Percentiles rank a stretch among this genome's conserved stretches.
These are phyloP conservation scores for Champsocephalus gunnari DNA, from an alignment of 2,797 vertebrate species.

Conservation along the genomic window DNA sequence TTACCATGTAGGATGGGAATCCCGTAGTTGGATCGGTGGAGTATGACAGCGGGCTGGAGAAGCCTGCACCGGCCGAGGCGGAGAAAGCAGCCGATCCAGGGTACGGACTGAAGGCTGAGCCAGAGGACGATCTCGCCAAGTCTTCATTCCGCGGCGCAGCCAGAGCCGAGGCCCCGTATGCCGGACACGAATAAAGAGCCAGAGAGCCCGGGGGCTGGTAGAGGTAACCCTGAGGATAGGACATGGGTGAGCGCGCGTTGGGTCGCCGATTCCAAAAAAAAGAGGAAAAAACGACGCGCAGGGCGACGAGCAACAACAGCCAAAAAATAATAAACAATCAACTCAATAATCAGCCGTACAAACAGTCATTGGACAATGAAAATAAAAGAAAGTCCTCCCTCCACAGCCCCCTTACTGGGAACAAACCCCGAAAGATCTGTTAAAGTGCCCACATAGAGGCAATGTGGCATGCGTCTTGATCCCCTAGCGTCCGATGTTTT, in stretches of 20 bases:
- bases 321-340: slow-evolving; percentile 76
- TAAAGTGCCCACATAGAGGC: slow-evolving; percentile 88
- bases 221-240: slow-evolving; percentile 99
- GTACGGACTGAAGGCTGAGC: slow-evolving; percentile 95
- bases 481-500: slow-evolving; percentile 93
- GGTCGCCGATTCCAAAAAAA: slow-evolving; percentile 78
- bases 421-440: slow-evolving; percentile 82
- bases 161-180: slow-evolving; percentile 94
- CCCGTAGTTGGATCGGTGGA: slow-evolving; percentile 92
- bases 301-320: slow-evolving; percentile 55
- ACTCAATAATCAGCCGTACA: slow-evolving; percentile 76
- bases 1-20: slow-evolving; percentile 99
- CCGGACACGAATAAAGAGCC: slow-evolving; percentile 97
- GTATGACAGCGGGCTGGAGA: slow-evolving; percentile 95
- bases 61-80: slow-evolving; percentile 90
- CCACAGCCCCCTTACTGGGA: slow-evolving; percentile 79
- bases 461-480: slow-evolving; percentile 86
- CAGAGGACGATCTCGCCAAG: slow-evolving; percentile 93
- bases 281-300: slow-evolving; percentile 59
- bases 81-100: slow-evolving; percentile 97
- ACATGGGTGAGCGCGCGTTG: slow-evolving; percentile 88
- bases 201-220: slow-evolving; percentile 98
- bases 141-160: slow-evolving; percentile 95
- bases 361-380: slow-evolving; percentile 78
- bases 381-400: slow-evolving; percentile 79